Base-by-base conservation (phyloP, 2,888 invertebrate genomes). In the Drosophila siamana region DNA sequence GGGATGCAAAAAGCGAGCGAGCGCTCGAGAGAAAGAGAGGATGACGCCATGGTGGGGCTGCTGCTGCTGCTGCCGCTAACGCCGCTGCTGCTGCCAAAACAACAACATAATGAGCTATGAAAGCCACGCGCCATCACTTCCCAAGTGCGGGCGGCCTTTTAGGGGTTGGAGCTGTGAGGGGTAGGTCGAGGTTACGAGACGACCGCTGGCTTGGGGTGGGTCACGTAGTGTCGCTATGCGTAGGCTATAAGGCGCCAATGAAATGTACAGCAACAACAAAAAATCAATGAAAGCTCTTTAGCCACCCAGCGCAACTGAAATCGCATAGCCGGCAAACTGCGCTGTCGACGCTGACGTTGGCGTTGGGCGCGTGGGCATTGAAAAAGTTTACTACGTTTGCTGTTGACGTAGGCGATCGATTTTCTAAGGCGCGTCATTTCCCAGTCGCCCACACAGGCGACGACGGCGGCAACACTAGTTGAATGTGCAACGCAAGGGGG, bases 381-480 rank as follows among this genome's bases (percentile, higher is more conserved):
- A 26, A 44, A 65, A 61, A 62, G 85, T 71, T 79, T 79, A 86
- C 87, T 79, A 81, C 81, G 79, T 75, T 84, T 84, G 59, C 69
- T 84, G 82, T 85, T 85, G 87, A 80, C 82, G 84, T 85, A 85
- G 84, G 86, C 71, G 79, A 82, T 82, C 82, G 88, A 82, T 82
- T 86, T 83, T 84, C 22, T 69, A 46, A 59, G 68, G 52, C 70
- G 70, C 78, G 70, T 80, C 80, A 63, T n/a, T 15, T 7, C 11
- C 6, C 51, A 22, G 38, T 33, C 65, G 40, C 55, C 59, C 54
- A 60, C 60, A 57, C 52, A n/a, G 4, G 4, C 33, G 11, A 9
- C 30, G 11, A n/a, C n/a, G 4, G 4, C 33, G 11, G 3, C 33
- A 81, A 85, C 82, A 83, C 88, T 86, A 83, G 88, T 88, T 85